Percentiles rank a stretch among this genome's conserved stretches.
phyloP scores from a whole-genome alignment of 2,797 vertebrate species.

The Philypnodon macrostomus region DNA sequence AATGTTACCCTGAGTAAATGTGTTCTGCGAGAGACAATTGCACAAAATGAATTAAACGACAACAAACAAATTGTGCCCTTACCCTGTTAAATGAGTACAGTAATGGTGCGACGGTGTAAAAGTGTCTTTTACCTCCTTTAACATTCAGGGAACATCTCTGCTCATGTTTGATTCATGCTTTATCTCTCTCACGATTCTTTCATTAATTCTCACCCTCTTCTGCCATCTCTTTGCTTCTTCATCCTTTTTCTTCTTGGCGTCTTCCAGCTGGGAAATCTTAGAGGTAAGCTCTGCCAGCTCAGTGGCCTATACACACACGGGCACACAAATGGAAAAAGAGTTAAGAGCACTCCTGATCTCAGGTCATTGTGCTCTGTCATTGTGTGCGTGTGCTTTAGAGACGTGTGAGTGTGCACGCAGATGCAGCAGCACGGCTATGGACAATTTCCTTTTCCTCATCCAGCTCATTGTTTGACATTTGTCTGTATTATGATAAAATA shows the following conservation, averaged over 20 bases:
- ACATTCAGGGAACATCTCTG: slow-evolving; percentile 25
- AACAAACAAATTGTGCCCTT: not conserved
- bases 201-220: slow-evolving; percentile 84
- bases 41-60: not conserved
- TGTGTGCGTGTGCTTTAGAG: slow-evolving; percentile 12
- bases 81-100: slow-evolving; percentile 2
- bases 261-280: slow-evolving; percentile 89
- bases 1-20: not conserved
- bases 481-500: not conserved
- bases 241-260: slow-evolving; percentile 92
- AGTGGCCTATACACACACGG: slow-evolving; percentile 79
- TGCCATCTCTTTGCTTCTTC: slow-evolving; percentile 89
- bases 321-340: slow-evolving; percentile 54
- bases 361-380: slow-evolving; percentile 49
- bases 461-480: slow-evolving; percentile 1
- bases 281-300: slow-evolving; percentile 92
- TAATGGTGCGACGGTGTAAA: no score
- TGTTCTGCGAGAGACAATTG: slow-evolving; percentile 1
- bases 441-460: not conserved
- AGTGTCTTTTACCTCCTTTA: slow-evolving; percentile 29
- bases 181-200: slow-evolving; percentile 38
- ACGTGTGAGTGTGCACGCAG: not conserved
- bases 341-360: slow-evolving; percentile 53
- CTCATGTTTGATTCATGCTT: slow-evolving; percentile 57
- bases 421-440: slow-evolving; percentile 1